Percentiles rank a stretch among this genome's conserved stretches.
These are phyloP conservation scores for Recurvirostra avosetta DNA, from an alignment of 2,113 vertebrate species.

Conservation along the genomic window DNA sequence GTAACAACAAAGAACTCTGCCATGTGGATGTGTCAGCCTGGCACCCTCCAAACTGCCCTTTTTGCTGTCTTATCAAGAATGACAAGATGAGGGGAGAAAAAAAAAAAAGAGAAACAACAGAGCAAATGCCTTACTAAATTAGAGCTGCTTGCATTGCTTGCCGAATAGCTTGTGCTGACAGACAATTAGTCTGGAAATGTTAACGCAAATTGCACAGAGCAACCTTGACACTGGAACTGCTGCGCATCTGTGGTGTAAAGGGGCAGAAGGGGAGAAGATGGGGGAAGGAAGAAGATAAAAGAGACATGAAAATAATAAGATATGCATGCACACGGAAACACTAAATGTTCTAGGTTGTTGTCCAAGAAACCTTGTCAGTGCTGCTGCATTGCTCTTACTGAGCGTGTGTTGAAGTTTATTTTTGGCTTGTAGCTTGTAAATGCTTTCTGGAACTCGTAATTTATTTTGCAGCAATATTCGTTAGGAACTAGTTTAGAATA, in stretches of 20 bases:
- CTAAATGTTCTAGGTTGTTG: neutral
- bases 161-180: neutral
- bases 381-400: neutral
- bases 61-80: neutral
- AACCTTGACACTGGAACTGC: neutral
- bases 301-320: neutral
- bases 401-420: neutral
- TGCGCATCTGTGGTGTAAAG: neutral
- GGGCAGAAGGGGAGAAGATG: neutral
- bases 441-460: neutral
- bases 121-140: neutral
- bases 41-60: neutral
- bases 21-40: neutral
- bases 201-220: neutral
- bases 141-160: neutral
- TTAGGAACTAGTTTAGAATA: constrained; percentile 7
- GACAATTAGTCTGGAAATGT: neutral
- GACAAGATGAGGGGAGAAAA: neutral
- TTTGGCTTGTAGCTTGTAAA: constrained; percentile 1
- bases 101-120: neutral
- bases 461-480: neutral
- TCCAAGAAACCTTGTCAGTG: neutral
- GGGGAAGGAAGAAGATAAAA: neutral
- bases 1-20: neutral
- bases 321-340: neutral